Percentiles rank a stretch among this genome's conserved stretches.
Evolutionary conservation across 2,113 vertebrate genomes (phyloP).

Genomic region (pig (Sus scrofa)): T2T-Sscrofa CM000827.6:72369001-72369500

Average conservation of each 20-base stretch:
- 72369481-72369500: slow-evolving; percentile 34
- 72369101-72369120: slow-evolving; percentile 30
- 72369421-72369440: slow-evolving; percentile 54
- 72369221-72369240: slow-evolving; percentile 39
- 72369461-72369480: slow-evolving; percentile 33
- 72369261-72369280: slow-evolving; percentile 14
- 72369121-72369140: slow-evolving; percentile 65
- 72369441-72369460: background rate
- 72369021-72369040: background rate
- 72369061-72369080: background rate
- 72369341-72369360: background rate
- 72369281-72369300: background rate
- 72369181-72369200: slow-evolving; percentile 60
- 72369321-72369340: background rate
- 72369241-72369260: background rate
- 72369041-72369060: slow-evolving; percentile 20
- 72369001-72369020: slow-evolving; percentile 46
- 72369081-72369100: background rate
- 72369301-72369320: background rate
- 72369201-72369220: background rate
- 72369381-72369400: background rate
- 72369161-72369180: slow-evolving; percentile 63
- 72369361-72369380: background rate
- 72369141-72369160: slow-evolving; percentile 55
- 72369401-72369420: background rate